Evolutionary conservation across 1,140 invertebrate genomes (phyloP).

Genomic region (Drosophila obscura): DNA sequence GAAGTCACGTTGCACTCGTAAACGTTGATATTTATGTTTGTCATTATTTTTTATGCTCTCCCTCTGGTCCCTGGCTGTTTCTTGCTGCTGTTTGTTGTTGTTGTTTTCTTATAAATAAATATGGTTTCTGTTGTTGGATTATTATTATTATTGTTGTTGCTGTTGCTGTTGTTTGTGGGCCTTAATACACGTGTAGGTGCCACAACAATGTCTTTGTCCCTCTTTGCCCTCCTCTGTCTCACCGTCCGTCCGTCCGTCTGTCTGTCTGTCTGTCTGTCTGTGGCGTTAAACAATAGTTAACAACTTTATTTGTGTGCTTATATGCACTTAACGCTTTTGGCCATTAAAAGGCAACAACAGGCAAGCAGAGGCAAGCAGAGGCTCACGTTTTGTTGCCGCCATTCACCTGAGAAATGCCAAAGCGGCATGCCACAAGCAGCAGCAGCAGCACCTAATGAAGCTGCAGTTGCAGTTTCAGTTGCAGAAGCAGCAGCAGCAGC

Average conservation of each 20-base stretch:
- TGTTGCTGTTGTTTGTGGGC: conserved; percentile 25
- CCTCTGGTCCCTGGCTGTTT: not conserved
- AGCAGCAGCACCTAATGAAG: conserved; percentile 24
- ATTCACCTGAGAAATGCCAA: conserved; percentile 53
- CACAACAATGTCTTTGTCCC: conserved; percentile 39
- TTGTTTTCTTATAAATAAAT: conserved; percentile 47
- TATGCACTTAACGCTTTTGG: conserved; percentile 45
- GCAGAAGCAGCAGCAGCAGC: conserved; percentile 40
- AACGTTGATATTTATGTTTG: conserved; percentile 79
- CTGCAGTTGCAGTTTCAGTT: conserved; percentile 17
- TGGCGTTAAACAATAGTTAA: conserved; percentile 55
- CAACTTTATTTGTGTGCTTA: conserved; percentile 53
- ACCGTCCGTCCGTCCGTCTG: not conserved
- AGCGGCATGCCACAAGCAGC: conserved; percentile 33
- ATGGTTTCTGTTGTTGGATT: conserved; percentile 23
- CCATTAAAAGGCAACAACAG: conserved; percentile 30
- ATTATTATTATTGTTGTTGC: conserved; percentile 30
- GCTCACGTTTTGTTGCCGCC: conserved; percentile 44
- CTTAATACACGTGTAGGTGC: conserved; percentile 36
- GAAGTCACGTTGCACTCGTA: conserved; percentile 82
- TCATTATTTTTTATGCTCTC: conserved; percentile 79
- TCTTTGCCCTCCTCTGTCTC: not conserved
- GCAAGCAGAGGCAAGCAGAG: conserved; percentile 12
- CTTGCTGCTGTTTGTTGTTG: conserved; percentile 38
- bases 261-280: conserved; percentile 19